Base-by-base conservation (phyloP, 2,888 invertebrate species). In the Machimus atricapillus region DNA sequence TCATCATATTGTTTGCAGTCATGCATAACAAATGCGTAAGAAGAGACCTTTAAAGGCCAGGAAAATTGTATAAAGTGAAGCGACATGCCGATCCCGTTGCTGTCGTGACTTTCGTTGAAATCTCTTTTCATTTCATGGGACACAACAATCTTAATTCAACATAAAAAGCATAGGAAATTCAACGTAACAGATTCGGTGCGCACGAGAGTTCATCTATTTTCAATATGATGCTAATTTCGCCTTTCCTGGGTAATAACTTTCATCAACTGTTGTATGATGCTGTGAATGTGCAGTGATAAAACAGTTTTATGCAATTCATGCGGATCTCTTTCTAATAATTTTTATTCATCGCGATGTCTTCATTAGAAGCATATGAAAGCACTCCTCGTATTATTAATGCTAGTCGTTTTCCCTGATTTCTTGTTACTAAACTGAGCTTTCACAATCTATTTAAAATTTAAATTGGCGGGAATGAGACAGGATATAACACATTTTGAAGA, bases 11-110 rank as follows among this genome's bases (percentile, higher is more conserved):
- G 81, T 81, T 81, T 23, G 12, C 56, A 56, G 81, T 81, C 81
- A 81, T 81, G 81, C 81, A 81, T 16, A 56, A 34, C 81, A 56
- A 81, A 81, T 81, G 81, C 81, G 81, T 81, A 52, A 81, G 81
- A 81, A 81, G 81, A 81, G 56, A 81, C 81, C 81, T 81, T 81
- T 81, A 81, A 52, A 81, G 81, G 81, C 52, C 43, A 81, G 31
- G 52, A 56, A 81, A 81, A 81, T 52, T 56, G 27, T 56, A 31
- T 43, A 81, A 34, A 56, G 27, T 81, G 52, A 56, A 43, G 46
- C 16, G 23, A 56, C 27, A 81, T 31, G n/a, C 46, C 52, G 34
- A 56, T 81, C 31, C 56, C 43, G 81, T 31, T 52, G 19, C n/a
- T 52, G 43, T 81, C 81, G 81, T 81, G 81, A 81, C 81, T 81